Percentiles rank a stretch among this genome's conserved stretches.
These are phyloP conservation scores for Parochlus steinenii DNA, from an alignment of 2,888 invertebrate species.

Conservation along the genomic window DNA sequence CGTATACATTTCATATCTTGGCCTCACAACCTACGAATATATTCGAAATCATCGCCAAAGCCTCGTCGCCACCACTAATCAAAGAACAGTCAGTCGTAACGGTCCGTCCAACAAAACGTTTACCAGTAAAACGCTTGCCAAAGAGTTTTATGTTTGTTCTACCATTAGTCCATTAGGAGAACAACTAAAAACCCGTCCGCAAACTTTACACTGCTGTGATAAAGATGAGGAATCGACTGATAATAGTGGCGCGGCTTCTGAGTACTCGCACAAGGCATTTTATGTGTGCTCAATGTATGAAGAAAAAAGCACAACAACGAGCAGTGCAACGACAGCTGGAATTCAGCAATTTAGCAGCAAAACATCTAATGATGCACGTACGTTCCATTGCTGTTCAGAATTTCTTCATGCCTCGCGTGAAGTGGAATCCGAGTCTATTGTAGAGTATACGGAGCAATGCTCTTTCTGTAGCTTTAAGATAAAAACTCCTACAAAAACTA, in stretches of 20 bases:
- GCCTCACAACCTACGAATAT: constrained; percentile 82
- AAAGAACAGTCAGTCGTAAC: too few species aligned
- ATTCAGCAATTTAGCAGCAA: too few species aligned
- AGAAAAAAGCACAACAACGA: constrained; percentile 26
- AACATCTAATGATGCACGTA: constrained; percentile 16
- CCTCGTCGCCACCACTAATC: constrained; percentile 16
- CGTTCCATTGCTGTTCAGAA: constrained; percentile 31
- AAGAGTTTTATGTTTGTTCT: constrained; percentile 29
- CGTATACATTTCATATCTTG: constrained; percentile 67
- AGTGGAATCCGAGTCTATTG: constrained; percentile 14
- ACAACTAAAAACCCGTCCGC: constrained; percentile 21
- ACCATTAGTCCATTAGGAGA: constrained; percentile 10
- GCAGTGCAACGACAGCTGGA: constrained; percentile 14
- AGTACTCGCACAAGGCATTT: constrained; percentile 23
- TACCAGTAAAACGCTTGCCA: constrained; percentile 16
- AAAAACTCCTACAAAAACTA: constrained; percentile 19
- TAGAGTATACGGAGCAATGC: constrained; percentile 29
- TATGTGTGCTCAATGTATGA: constrained; percentile 36
- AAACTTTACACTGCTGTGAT: constrained; percentile 31
- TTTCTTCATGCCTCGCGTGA: constrained; percentile 19
- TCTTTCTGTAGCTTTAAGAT: constrained; percentile 29
- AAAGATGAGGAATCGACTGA: constrained; percentile 18
- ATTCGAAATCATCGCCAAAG: constrained; percentile 39
- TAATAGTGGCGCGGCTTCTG: background rate
- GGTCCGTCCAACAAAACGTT: constrained; percentile 22